Evolutionary conservation across 2,888 invertebrate species (phyloP), one percentile per base, ranked within the genome.

Genomic region (Anorthoa munda): DNA sequence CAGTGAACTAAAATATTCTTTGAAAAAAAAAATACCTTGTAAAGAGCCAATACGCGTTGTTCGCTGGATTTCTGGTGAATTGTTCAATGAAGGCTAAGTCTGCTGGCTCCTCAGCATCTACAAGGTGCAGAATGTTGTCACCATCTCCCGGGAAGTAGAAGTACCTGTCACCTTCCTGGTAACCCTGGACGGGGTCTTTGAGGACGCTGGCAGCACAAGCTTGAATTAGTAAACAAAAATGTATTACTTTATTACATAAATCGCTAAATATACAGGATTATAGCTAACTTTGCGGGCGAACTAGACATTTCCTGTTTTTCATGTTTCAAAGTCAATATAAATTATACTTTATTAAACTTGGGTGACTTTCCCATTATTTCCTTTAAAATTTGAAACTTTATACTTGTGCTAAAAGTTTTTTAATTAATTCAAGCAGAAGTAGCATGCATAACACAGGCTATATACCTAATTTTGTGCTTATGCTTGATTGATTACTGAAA

Each of bases 101-200:
- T 2, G 86, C 82, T 0, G 89, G 88, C 45, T 90, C 91, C 9
- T 86, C 77, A 1, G 87, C 70, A 72, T 93, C 93, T 0, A 93
- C 90, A 11, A 92, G 77, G 70, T 91, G 90, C 1, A 88, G 53
- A 12, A 63, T 83, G 3, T 83, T 79, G 53, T 92, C 92, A 1
- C 89, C 92, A 70, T 93, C 92, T 39, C 91, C 92, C 11, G 92
- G 89, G 72, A 92, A 92, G 64, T 87, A 88, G 84, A 94, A 91
- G 86, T 87, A 94, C 66, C 92, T 89, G 71, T 91, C 89, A 58
- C 87, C 90, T 77, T 90, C 89, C 77, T 88, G 79, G 76, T 92
- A 90, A 89, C 87, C 90, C 87, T 77, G 75, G 5, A 61, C 65
- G 0, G 87, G 90, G 84, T 89, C 89, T 88, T 86, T 88, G 65